Conservation (phyloP, 2,797 vertebrate genomes). For the Adrianichthys oophorus region DNA sequence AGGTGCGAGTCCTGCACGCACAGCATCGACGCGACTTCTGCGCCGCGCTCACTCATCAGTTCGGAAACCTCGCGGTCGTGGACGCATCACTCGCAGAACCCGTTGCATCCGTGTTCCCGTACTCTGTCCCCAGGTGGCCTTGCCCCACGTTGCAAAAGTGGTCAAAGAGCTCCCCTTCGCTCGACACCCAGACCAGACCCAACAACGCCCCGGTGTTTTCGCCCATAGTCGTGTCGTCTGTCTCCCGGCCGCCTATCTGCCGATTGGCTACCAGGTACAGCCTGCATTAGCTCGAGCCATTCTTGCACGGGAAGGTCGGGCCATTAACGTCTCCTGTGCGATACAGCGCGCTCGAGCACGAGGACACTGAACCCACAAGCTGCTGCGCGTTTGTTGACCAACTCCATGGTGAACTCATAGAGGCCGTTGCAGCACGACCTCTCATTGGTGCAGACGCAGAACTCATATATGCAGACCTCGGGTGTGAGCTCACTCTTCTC, state of each 20-base stretch:
- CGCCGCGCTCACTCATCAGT: not conserved
- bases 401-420: slow-evolving; percentile 21
- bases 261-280: not conserved
- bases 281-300: not conserved
- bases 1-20: not conserved
- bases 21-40: not conserved
- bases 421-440: fast-evolving
- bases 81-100: not conserved
- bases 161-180: not conserved
- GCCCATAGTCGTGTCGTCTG: not conserved
- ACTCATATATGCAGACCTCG: no score
- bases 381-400: not conserved
- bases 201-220: not conserved
- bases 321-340: not conserved
- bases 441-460: slow-evolving; percentile 22
- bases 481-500: not conserved
- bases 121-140: not conserved
- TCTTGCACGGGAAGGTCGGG: not conserved
- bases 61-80: not conserved
- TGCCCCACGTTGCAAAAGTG: not conserved
- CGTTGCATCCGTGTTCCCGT: not conserved
- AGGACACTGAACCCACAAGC: not conserved
- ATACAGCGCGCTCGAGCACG: not conserved
- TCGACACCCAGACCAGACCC: not conserved
- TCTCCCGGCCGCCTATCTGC: not conserved